Evolutionary conservation across 2,888 invertebrate species (phyloP), one percentile per base, ranked within the genome.

Genomic region (Atethmia centrago): DNA sequence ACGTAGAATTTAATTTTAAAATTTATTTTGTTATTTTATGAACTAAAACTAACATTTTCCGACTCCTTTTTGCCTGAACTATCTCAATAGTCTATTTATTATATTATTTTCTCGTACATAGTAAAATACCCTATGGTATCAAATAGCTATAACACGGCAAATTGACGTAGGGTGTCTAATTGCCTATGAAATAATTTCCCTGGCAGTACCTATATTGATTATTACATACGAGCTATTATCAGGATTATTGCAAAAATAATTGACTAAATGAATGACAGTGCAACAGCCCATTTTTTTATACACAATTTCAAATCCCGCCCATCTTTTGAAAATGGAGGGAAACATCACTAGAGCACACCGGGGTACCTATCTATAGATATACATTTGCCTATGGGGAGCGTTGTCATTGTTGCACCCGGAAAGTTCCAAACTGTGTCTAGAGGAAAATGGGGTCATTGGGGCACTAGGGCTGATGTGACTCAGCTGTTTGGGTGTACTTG

Each of bases 401-500:
- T 64, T 16, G 12, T 28, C 28, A 31, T 28, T 31, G 28, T n/a
- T 40, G 62, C 45, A 63, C 8, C 28, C 28, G 62, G 28, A 63
- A 14, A 63, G 21, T 25, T 36, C 28, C 42, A 42, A 64, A 28
- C 42, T 67, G 19, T 25, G n/a, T 45, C n/a, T 45, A n/a, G 42
- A n/a, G n/a, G 28, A 31, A 42, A 67, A 45, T 31, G 16, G 12
- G 42, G 67, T 65, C 42, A 67, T 42, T 65, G 42, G 65, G 67
- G n/a, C 65, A 64, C 16, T n/a, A 12, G 42, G 42, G 64, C 25
- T 42, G 21, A 28, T n/a, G 28, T n/a, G n/a, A 45, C 8, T 31
- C 12, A 12, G n/a, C n/a, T 42, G 42, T 65, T 65, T 64, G 21
- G 64, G 16, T n/a, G 19, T 42, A 21, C 10, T n/a, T 66, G 40